Evolutionary conservation across 2,888 invertebrate genomes (phyloP).

Genomic region (Andrena bucephala): DNA sequence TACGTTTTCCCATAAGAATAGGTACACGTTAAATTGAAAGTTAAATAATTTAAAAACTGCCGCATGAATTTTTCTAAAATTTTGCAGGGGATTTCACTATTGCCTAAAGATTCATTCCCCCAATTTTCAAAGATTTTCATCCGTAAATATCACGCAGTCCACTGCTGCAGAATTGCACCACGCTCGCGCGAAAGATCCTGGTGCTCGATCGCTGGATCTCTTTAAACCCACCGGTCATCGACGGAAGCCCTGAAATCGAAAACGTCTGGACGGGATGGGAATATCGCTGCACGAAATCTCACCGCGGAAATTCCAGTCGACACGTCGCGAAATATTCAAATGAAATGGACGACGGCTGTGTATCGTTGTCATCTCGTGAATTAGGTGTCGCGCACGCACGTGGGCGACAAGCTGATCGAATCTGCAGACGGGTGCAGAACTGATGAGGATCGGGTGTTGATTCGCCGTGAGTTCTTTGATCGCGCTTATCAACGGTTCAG

Average conservation of each 20-base stretch:
- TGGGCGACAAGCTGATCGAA: constrained; percentile 15
- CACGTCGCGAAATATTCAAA: constrained; percentile 40
- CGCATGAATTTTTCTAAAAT: no score
- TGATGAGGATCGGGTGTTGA: constrained; percentile 24
- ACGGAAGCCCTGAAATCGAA: not conserved
- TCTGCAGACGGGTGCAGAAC: not conserved
- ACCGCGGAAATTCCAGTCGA: not conserved
- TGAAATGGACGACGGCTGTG: constrained; percentile 10
- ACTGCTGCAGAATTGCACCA: no score
- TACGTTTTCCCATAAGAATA: no score
- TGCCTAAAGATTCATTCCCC: no score
- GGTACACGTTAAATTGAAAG: no score
- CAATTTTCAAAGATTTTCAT: no score
- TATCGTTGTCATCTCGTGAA: constrained; percentile 7
- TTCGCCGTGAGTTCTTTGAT: constrained; percentile 19
- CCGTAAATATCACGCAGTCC: no score
- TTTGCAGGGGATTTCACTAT: no score
- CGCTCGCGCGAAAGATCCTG: no score
- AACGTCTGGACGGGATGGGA: not conserved
- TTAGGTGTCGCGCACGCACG: not conserved
- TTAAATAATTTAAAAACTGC: no score
- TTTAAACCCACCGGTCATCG: no score
- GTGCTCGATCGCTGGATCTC: no score
- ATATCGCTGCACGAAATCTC: constrained; percentile 7
- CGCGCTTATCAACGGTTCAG: constrained; percentile 5